These are phyloP conservation scores for Drosophila prolongata DNA, from an alignment of 2,888 invertebrate genomes.

Conservation along the genomic window DNA sequence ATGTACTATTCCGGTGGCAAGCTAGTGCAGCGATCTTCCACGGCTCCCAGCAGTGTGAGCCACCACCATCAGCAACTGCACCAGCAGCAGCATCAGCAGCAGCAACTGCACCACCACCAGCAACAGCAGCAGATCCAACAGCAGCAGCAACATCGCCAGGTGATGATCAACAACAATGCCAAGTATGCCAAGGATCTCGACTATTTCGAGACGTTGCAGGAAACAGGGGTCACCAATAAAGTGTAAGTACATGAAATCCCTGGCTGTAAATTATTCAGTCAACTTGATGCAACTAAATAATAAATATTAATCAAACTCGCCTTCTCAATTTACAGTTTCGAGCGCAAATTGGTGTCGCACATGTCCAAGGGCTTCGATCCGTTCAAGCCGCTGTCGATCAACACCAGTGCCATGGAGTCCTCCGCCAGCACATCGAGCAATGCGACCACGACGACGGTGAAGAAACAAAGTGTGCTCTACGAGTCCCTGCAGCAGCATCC, in stretches of 20 bases:
- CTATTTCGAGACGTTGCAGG: conserved; percentile 82
- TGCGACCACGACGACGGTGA: conserved; percentile 46
- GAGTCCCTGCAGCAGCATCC: conserved; percentile 82
- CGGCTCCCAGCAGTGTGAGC: conserved; percentile 43
- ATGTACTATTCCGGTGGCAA: conserved; percentile 78
- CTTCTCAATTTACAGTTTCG: conserved; percentile 66
- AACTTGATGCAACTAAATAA: no score
- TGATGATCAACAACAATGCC: conserved; percentile 66
- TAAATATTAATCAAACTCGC: background rate
- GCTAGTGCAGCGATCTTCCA: conserved; percentile 58
- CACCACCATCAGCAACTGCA: conserved; percentile 22
- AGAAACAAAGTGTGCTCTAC: conserved; percentile 79
- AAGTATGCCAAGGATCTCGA: conserved; percentile 82
- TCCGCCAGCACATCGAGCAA: conserved; percentile 29
- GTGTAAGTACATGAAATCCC: conserved; percentile 71
- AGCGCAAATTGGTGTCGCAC: conserved; percentile 83
- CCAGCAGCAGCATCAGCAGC: conserved; percentile 7
- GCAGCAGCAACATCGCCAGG: conserved; percentile 36
- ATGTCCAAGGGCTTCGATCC: conserved; percentile 83
- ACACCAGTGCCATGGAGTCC: conserved; percentile 68
- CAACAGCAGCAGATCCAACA: conserved; percentile 39
- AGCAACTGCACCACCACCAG: conserved; percentile 27
- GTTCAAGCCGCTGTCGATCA: conserved; percentile 83
- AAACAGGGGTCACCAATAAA: conserved; percentile 84
- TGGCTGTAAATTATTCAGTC: background rate